Evolutionary conservation across 2,113 vertebrate genomes (phyloP), one percentile per base, ranked within the genome.

Genomic region (Gopherus flavomarginatus): DNA sequence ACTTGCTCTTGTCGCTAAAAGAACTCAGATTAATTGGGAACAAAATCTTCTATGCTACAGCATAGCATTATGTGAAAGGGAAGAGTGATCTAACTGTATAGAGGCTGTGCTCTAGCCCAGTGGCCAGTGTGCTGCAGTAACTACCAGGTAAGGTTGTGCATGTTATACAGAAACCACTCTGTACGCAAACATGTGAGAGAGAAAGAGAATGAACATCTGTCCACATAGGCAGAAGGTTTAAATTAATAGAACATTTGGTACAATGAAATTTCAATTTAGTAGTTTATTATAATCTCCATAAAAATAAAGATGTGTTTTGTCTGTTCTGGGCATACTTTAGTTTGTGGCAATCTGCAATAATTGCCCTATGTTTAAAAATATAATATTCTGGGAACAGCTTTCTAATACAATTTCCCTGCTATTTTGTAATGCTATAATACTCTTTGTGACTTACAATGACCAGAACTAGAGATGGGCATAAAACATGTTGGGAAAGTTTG

Each of bases 1-100:
- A 87, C 57, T 75, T 92, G 77, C 49, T 62, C 49, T 79, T 50
- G 35, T 4, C 80, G 47, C 85, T 95, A 89, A 96, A 94, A 90
- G 42, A 84, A 88, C 77, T 90, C 59, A 95, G 92, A 97, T 56
- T 95, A 98, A 97, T 35, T 93, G 8, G 10, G 42, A 95, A 56
- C 59, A 79, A 91, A 90, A 57, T 85, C 35, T 95, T 95, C 85
- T 90, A 93, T 13, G 0, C 62, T 85, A 47, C 31, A 88, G 21
- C 86, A 44, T 21, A 65, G 38, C 47, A 56, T 14, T 94, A 50
- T 88, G 90, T 77, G 22, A 89, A 72, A 44, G 12, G 91, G 75
- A 96, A 91, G 19, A 42, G 14, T 50, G 59, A 75, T 19, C n/a
- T 92, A 21, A 11, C 1, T 65, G 38, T 29, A 92, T 81, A 19